These are phyloP conservation scores for Notoglanidium macrostoma DNA, from an alignment of 2,797 vertebrate genomes.

Conservation along the genomic window DNA sequence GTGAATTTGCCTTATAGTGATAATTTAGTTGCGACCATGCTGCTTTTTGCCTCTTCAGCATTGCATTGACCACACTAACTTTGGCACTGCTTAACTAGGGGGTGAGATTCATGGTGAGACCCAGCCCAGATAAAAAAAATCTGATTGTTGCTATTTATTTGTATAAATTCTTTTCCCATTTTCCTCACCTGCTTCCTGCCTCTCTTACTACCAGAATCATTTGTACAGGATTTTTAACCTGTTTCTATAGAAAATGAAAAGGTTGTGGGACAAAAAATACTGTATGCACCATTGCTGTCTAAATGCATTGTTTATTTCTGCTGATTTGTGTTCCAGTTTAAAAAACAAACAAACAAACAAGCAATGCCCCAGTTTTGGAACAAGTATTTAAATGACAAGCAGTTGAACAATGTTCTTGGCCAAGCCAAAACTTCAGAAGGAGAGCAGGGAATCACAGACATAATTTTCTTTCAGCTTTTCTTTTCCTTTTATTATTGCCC, in stretches of 20 bases:
- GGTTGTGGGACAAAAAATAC: neutral
- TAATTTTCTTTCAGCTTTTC: constrained; percentile 28
- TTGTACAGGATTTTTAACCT: neutral
- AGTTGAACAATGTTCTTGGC: constrained; percentile 78
- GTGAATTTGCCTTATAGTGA: too few species aligned
- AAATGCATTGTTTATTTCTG: constrained; percentile 68
- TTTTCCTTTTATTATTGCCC: constrained; percentile 21
- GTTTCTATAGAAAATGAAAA: neutral
- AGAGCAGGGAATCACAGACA: constrained; percentile 24
- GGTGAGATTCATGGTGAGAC: neutral
- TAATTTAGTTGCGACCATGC: neutral
- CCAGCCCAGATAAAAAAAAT: neutral
- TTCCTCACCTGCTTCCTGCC: neutral
- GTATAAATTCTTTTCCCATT: neutral
- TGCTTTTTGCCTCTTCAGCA: neutral
- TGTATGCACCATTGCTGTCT: neutral
- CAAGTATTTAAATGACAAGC: constrained; percentile 74
- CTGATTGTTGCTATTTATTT: neutral
- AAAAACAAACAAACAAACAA: constrained; percentile 64
- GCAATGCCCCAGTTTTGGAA: constrained; percentile 77
- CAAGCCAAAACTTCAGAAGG: constrained; percentile 44
- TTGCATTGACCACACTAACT: neutral
- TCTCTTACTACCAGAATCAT: neutral
- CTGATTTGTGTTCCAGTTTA: constrained; percentile 78
- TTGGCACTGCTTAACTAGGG: neutral